Base-by-base conservation (phyloP, 2,888 invertebrate species). In the Plagodis pulveraria region DNA sequence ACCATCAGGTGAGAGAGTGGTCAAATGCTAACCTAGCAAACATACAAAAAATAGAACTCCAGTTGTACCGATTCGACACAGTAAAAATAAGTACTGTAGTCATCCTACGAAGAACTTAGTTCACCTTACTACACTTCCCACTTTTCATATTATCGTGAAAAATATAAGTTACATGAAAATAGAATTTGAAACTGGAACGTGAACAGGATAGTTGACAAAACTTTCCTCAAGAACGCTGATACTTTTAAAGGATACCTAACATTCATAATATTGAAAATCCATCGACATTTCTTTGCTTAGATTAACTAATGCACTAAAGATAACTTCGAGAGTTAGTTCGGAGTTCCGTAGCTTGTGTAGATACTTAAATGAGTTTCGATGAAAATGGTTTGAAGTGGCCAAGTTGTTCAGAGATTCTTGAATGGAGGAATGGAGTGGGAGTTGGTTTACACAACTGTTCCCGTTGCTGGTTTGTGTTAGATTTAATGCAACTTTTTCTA, bases 281-380 rank as follows among this genome's bases (percentile, higher is more conserved):
- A 77, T 76, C 65, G 75, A 68, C 73, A 71, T 71, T 74, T 77
- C 69, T 70, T 74, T 73, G 74, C 74, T 73, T 76, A 67, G 55
- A 76, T 75, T 71, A 72, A 9, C 68, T 64, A 69, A 54, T 69
- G 68, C 65, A 54, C 66, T 71, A 56, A 42, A 72, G 60, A 67
- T 72, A 67, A 47, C 56, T 53, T 50, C 5, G 52, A 50, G 38
- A 56, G 56, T 43, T 55, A 68, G 65, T 72, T 67, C 47, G 33
- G 43, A 71, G 64, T 70, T 55, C 56, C 62, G 42, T 59, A 70
- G 63, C 65, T 69, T 10, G 41, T 58, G 59, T 72, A 7, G 40
- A 40, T 40, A 40, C 40, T 40, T 40, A 40, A 73, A 72, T 73
- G 67, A 73, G 69, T 74, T 76, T 63, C 50, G 67, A 69, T 73